phyloP scores from a whole-genome alignment of 2,888 invertebrate genomes.

The Dastarcus helophoroides region DNA sequence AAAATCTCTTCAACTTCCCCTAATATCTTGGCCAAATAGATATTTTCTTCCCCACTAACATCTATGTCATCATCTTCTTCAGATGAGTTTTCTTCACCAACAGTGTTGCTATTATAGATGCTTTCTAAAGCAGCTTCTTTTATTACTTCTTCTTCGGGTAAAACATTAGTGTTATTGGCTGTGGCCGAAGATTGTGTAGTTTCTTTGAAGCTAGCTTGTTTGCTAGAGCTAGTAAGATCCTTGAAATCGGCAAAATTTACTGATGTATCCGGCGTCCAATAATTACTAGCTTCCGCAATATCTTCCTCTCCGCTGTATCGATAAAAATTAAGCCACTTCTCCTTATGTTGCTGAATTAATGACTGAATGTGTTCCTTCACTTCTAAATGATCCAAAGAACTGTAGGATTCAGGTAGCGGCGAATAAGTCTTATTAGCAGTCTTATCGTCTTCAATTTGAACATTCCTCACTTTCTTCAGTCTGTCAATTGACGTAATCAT shows the following conservation, averaged over 20 bases:
- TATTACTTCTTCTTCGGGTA: conserved; percentile 2
- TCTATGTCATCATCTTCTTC: conserved; percentile 26
- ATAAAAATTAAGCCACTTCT: conserved; percentile 44
- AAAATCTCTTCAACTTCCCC: conserved; percentile 31
- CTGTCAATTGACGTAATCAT: conserved; percentile 14
- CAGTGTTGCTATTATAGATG: conserved; percentile 5
- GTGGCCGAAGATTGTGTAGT: conserved; percentile 31
- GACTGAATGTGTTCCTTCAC: conserved; percentile 48
- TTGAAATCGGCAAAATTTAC: conserved; percentile 1
- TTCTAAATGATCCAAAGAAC: conserved; percentile 41
- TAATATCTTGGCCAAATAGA: conserved; percentile 30
- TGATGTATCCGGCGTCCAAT: conserved; percentile 1
- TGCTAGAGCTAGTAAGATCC: background rate
- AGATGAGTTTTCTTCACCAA: conserved; percentile 13
- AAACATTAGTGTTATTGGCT: background rate
- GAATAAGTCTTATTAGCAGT: conserved; percentile 31
- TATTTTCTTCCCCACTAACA: conserved; percentile 30
- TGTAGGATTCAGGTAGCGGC: conserved; percentile 21
- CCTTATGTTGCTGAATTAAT: conserved; percentile 46
- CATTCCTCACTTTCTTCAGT: conserved; percentile 33
- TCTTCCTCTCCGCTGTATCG: conserved; percentile 13
- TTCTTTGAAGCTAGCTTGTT: conserved; percentile 18
- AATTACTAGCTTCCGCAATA: conserved; percentile 7
- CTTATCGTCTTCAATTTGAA: conserved; percentile 36
- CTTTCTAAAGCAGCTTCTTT: conserved; percentile 4